Evolutionary conservation across 1,140 invertebrate species (phyloP).

Genomic region (Triops longicaudatus): DNA sequence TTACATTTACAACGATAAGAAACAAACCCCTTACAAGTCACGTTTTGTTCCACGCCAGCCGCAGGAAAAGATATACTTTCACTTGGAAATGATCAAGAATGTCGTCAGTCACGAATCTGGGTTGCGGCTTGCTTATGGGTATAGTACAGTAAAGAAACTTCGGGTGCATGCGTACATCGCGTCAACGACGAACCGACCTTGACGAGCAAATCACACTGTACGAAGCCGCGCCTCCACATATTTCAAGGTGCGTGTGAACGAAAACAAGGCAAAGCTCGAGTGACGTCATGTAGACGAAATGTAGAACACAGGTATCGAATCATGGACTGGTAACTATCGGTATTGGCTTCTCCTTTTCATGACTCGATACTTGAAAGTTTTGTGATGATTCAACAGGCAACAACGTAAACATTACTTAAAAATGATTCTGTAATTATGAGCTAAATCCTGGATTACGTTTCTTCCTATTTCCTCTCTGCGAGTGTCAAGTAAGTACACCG

Average conservation of each 20-base stretch:
- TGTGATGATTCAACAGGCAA: constrained; percentile 15
- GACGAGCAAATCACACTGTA: background rate
- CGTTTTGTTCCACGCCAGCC: background rate
- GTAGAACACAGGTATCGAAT: background rate
- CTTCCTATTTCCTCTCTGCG: background rate
- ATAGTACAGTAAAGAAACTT: background rate
- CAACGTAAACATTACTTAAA: constrained; percentile 2
- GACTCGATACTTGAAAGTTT: background rate
- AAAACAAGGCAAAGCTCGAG: background rate
- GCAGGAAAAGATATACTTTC: background rate
- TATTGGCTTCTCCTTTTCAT: background rate
- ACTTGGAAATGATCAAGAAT: background rate
- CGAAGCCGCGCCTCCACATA: background rate
- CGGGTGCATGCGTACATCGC: background rate
- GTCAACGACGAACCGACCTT: background rate
- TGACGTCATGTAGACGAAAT: background rate
- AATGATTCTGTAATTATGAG: background rate
- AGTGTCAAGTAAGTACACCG: background rate
- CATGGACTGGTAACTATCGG: background rate
- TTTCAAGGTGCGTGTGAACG: background rate
- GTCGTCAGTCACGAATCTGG: background rate
- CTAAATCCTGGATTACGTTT: background rate
- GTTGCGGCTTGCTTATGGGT: background rate
- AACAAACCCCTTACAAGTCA: background rate
- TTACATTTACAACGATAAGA: background rate